Percentiles rank a stretch among this genome's conserved stretches.
These are phyloP conservation scores for Heliconius congener DNA, from an alignment of 1,140 invertebrate species.

Conservation along the genomic window DNA sequence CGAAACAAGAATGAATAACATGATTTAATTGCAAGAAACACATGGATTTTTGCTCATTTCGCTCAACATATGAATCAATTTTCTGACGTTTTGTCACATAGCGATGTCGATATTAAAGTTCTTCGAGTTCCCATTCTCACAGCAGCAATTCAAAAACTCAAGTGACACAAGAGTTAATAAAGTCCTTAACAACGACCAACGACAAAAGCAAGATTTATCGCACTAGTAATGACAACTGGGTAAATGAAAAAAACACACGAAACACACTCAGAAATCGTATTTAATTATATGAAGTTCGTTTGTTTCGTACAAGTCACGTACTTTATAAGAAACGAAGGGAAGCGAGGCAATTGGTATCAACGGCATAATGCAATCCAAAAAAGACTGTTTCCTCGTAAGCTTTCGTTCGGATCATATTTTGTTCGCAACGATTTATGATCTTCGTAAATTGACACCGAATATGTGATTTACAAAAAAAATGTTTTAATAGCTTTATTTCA, in stretches of 20 bases:
- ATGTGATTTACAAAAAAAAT: neutral
- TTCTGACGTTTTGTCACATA: constrained; percentile 58
- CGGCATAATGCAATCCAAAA: constrained; percentile 40
- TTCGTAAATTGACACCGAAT: neutral
- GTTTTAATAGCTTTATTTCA: neutral
- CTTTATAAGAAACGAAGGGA: constrained; percentile 43
- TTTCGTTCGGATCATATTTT: constrained; percentile 39
- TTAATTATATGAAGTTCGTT: constrained; percentile 51
- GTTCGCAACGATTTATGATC: constrained; percentile 9
- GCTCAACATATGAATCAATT: constrained; percentile 45
- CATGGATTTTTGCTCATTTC: neutral
- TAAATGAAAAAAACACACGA: constrained; percentile 58
- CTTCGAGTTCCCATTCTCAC: constrained; percentile 51
- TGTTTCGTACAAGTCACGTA: constrained; percentile 44
- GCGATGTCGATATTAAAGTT: constrained; percentile 59
- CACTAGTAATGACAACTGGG: constrained; percentile 61
- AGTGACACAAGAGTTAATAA: constrained; percentile 60
- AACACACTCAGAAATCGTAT: constrained; percentile 47
- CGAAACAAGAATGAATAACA: neutral
- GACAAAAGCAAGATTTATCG: constrained; percentile 66
- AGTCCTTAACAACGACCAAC: constrained; percentile 66
- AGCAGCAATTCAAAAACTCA: constrained; percentile 60
- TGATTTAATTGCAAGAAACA: neutral
- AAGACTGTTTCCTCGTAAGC: constrained; percentile 41
- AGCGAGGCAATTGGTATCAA: constrained; percentile 43